Evolutionary conservation across 2,113 vertebrate genomes (phyloP).

Genomic region (Leptobrachium ailaonicum): DNA sequence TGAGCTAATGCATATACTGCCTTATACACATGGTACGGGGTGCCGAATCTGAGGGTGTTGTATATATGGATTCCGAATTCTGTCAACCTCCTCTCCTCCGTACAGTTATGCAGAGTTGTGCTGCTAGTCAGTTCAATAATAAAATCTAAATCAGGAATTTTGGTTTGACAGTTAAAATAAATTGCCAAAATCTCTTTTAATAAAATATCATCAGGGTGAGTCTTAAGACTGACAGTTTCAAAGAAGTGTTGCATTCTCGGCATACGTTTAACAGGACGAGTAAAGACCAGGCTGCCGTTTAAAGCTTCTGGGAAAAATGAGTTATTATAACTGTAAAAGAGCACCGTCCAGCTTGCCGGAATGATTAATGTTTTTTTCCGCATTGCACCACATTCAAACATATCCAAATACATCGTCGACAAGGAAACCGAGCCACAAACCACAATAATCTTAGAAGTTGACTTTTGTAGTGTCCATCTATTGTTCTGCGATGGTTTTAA

Average conservation of each 20-base stretch:
- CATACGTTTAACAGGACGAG: not conserved
- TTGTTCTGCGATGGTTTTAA: not conserved
- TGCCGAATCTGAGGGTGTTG: not conserved
- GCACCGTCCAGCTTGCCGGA: not conserved
- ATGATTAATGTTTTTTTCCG: not conserved
- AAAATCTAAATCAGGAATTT: not conserved
- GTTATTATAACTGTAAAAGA: not conserved
- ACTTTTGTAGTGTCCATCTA: not conserved
- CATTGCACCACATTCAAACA: not conserved
- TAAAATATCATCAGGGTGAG: not conserved
- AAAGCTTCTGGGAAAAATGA: not conserved
- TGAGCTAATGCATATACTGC: constrained; percentile 12
- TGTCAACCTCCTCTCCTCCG: not conserved
- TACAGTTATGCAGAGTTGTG: not conserved
- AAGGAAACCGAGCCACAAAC: not conserved
- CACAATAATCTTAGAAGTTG: not conserved
- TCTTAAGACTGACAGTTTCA: not conserved
- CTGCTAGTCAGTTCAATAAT: not conserved
- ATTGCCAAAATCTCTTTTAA: not conserved
- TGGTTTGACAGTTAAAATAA: not conserved
- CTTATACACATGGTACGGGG: constrained; percentile 18
- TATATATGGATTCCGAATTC: not conserved
- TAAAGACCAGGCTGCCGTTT: constrained; percentile 9
- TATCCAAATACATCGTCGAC: not conserved
- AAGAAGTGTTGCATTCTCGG: not conserved